Conservation (phyloP, 1,140 invertebrate species). For the Scaptodrosophila lebanonensis region DNA sequence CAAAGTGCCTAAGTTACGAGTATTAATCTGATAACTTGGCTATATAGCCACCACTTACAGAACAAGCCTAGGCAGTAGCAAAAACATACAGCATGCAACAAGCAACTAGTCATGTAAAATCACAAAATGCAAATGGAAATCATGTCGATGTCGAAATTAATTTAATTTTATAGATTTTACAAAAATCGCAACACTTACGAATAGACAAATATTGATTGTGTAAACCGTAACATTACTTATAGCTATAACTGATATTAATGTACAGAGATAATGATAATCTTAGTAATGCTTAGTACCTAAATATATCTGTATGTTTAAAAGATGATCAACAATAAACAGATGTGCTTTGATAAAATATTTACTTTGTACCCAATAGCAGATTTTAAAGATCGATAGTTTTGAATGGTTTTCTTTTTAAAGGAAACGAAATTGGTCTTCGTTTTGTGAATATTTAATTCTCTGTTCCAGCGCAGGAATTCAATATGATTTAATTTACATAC, state of each 20-base stretch:
- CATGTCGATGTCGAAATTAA: constrained; percentile 48
- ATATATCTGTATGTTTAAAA: constrained; percentile 13
- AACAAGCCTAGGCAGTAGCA: not conserved
- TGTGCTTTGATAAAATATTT: constrained; percentile 50
- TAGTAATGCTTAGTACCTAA: constrained; percentile 56
- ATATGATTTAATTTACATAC: too few relatives aligned
- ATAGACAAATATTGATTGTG: constrained; percentile 63
- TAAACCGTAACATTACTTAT: constrained; percentile 52
- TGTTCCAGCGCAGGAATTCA: too few relatives aligned
- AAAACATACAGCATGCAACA: too few relatives aligned
- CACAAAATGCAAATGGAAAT: constrained; percentile 50
- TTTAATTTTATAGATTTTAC: constrained; percentile 72
- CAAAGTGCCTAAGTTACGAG: constrained; percentile 1
- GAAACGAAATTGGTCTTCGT: too few relatives aligned
- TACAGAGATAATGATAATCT: constrained; percentile 67
- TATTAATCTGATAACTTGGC: too few relatives aligned
- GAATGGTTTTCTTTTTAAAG: too few relatives aligned
- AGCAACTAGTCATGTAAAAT: constrained; percentile 70
- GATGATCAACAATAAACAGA: constrained; percentile 55
- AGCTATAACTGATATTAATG: constrained; percentile 51
- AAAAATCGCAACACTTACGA: constrained; percentile 67
- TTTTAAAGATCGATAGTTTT: too few relatives aligned
- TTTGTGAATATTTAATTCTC: too few relatives aligned
- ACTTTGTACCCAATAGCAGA: too few relatives aligned
- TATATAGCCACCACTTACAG: too few relatives aligned